Percentiles rank a stretch among this genome's conserved stretches.
phyloP scores from a whole-genome alignment of 2,888 invertebrate genomes.

The Diadromus collaris region DNA sequence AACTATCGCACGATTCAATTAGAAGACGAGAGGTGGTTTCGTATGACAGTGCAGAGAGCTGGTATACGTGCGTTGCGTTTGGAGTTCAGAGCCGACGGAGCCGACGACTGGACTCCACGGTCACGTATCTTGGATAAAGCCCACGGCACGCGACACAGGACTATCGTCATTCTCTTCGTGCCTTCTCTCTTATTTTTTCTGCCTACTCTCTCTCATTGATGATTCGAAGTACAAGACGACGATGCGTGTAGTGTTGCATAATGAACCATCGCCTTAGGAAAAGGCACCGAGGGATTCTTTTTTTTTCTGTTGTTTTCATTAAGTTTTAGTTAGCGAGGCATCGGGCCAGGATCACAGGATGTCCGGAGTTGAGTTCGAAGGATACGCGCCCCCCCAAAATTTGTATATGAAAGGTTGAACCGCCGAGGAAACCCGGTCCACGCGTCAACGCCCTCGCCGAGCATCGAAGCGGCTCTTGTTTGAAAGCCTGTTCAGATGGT shows the following conservation, averaged over 20 bases:
- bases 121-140: conserved; percentile 59
- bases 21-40: conserved; percentile 27
- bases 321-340: conserved; percentile 50
- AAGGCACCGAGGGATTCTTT: conserved; percentile 36
- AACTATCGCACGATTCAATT: conserved; percentile 38
- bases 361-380: conserved; percentile 74
- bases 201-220: conserved; percentile 68
- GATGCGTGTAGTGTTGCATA: conserved; percentile 69
- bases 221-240: conserved; percentile 70
- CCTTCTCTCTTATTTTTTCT: background rate
- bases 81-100: background rate
- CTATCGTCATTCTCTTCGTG: conserved; percentile 41
- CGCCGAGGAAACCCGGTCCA: conserved; percentile 49
- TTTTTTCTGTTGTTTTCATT: conserved; percentile 3
- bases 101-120: conserved; percentile 31
- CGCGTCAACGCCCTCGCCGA: background rate
- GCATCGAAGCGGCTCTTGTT: background rate
- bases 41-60: conserved; percentile 20
- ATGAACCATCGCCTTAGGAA: conserved; percentile 66
- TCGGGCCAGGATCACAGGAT: conserved; percentile 72
- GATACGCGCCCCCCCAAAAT: conserved; percentile 61
- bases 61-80: conserved; percentile 30
- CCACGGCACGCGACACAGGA: conserved; percentile 72
- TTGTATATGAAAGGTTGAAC: conserved; percentile 69
- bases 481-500: background rate